phyloP scores from a whole-genome alignment of 2,888 invertebrate genomes.

The Cynaeus angustus region DNA sequence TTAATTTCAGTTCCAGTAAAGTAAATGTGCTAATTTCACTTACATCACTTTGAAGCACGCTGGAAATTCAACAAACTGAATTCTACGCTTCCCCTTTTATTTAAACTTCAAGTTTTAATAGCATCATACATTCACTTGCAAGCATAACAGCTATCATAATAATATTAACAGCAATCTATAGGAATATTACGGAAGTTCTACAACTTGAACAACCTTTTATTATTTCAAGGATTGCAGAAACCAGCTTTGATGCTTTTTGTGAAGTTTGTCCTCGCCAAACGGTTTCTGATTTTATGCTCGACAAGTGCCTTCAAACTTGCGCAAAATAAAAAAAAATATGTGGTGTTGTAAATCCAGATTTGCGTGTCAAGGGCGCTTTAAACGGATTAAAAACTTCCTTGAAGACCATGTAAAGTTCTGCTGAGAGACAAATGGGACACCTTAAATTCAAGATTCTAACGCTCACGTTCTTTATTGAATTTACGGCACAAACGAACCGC shows the following conservation, averaged over 20 bases:
- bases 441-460: conserved; percentile 24
- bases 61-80: no score
- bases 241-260: conserved; percentile 1
- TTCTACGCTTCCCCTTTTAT: no score
- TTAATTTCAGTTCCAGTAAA: no score
- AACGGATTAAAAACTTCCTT: neutral
- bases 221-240: conserved; percentile 8
- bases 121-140: no score
- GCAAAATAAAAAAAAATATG: neutral
- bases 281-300: conserved; percentile 1
- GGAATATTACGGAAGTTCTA: no score
- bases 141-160: no score
- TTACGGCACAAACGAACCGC: conserved; percentile 38
- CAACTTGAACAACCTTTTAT: conserved; percentile 3
- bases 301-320: neutral
- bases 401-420: conserved; percentile 13
- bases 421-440: conserved; percentile 38
- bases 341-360: neutral
- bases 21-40: no score
- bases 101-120: no score
- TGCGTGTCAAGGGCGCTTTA: conserved; percentile 12
- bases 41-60: no score
- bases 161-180: no score
- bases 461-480: conserved; percentile 42
- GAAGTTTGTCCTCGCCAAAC: neutral